Evolutionary conservation across 2,888 invertebrate genomes (phyloP).

Genomic region (Trichogramma evanescens): DNA sequence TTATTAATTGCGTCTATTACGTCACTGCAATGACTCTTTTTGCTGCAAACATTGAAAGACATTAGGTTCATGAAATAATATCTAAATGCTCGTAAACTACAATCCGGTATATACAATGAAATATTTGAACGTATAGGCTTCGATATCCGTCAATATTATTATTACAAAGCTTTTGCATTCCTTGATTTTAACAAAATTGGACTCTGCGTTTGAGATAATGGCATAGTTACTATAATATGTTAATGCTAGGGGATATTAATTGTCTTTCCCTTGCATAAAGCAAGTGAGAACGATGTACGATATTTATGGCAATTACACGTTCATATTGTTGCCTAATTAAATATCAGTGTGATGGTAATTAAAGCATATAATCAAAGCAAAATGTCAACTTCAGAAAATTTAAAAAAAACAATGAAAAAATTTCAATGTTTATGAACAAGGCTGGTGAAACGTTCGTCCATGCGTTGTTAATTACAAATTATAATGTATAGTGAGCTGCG

Average conservation of each 20-base stretch:
- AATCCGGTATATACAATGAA: background rate
- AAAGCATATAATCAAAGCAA: conserved; percentile 13
- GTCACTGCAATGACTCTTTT: conserved; percentile 10
- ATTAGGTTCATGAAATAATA: conserved; percentile 17
- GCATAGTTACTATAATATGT: conserved; percentile 10
- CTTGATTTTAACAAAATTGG: conserved; percentile 11
- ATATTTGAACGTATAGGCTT: too few relatives aligned
- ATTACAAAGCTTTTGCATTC: conserved; percentile 14
- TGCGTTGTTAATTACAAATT: conserved; percentile 17
- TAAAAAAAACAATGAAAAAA: too few relatives aligned
- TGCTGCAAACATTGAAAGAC: conserved; percentile 3
- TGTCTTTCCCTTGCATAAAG: conserved; percentile 1
- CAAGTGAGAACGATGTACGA: background rate
- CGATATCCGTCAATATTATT: too few relatives aligned
- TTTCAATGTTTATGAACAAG: conserved; percentile 7
- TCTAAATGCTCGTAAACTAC: conserved; percentile 9
- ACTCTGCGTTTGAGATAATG: background rate
- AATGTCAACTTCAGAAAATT: conserved; percentile 12
- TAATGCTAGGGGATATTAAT: background rate
- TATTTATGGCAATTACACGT: background rate
- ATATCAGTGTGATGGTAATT: conserved; percentile 11
- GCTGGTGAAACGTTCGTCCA: conserved; percentile 23
- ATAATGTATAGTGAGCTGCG: conserved; percentile 10
- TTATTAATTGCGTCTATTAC: conserved; percentile 15
- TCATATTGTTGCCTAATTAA: conserved; percentile 8